A percentile compares a stretch with the other conserved stretches of the same genome.
Conservation (phyloP, 2,888 invertebrate genomes). For the Tricholauxania praeusta region DNA sequence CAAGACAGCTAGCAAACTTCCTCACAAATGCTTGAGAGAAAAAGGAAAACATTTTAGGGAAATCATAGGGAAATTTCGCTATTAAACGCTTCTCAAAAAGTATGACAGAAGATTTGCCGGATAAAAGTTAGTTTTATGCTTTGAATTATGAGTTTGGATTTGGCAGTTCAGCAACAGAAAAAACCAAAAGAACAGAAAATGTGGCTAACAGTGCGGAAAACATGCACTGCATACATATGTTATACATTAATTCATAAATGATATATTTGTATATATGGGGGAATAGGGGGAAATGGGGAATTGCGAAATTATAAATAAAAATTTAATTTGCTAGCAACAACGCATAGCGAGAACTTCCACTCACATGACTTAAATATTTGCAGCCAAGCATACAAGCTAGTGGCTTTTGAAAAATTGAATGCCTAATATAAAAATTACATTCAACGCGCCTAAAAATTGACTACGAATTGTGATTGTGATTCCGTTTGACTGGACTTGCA, state of each 20-base stretch:
- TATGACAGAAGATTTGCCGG: slow-evolving; percentile 31
- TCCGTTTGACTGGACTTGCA: slow-evolving; percentile 25
- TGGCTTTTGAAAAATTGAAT: too few relatives aligned
- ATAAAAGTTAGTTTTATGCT: slow-evolving; percentile 26
- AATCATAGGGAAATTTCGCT: slow-evolving; percentile 16
- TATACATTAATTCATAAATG: neutral
- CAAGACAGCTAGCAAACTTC: neutral
- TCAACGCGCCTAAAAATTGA: slow-evolving; percentile 24
- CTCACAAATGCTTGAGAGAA: neutral
- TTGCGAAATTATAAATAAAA: too few relatives aligned
- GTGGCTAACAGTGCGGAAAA: slow-evolving; percentile 27
- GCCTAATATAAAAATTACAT: neutral
- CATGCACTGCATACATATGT: slow-evolving; percentile 17
- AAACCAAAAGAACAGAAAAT: neutral
- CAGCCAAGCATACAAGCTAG: too few relatives aligned
- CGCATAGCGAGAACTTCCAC: too few relatives aligned
- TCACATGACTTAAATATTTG: too few relatives aligned
- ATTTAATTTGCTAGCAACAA: too few relatives aligned
- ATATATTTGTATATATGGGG: too few relatives aligned
- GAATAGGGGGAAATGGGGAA: too few relatives aligned
- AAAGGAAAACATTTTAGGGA: neutral
- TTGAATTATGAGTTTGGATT: slow-evolving; percentile 25
- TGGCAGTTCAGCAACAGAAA: neutral
- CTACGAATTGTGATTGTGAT: slow-evolving; percentile 30
- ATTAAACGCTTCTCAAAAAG: slow-evolving; percentile 24